These are phyloP conservation scores for Mastomys coucha DNA, from an alignment of 2,113 vertebrate genomes.

Conservation along the genomic window DNA sequence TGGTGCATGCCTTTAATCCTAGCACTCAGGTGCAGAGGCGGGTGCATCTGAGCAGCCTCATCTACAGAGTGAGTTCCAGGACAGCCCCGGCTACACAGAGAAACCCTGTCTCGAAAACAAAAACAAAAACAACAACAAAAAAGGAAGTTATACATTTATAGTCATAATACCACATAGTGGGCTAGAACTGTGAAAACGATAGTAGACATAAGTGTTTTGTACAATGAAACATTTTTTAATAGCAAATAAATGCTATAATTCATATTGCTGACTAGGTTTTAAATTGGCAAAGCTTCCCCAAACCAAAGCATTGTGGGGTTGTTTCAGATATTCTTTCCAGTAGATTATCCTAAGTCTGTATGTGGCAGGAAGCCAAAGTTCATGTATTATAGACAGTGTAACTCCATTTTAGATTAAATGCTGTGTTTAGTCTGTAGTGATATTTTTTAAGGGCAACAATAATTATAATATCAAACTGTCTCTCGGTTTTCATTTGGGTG, in stretches of 20 bases:
- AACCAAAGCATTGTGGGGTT: constrained; percentile 60
- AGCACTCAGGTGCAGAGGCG: not conserved
- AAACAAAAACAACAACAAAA: not conserved
- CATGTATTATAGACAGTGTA: constrained; percentile 23
- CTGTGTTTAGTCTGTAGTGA: constrained; percentile 51
- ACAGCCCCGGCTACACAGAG: not conserved
- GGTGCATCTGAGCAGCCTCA: not conserved
- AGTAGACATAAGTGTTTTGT: constrained; percentile 25
- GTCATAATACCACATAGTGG: not conserved
- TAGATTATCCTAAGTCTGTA: constrained; percentile 44
- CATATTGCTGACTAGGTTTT: constrained; percentile 67
- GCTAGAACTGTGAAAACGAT: constrained; percentile 8
- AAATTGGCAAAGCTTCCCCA: constrained; percentile 57
- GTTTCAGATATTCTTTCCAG: constrained; percentile 52
- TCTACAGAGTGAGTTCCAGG: not conserved
- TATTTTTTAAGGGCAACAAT: constrained; percentile 37
- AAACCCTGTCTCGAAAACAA: not conserved
- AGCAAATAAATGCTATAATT: constrained; percentile 12
- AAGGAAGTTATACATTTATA: constrained; percentile 16
- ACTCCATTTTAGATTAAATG: constrained; percentile 52
- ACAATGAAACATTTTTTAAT: constrained; percentile 41
- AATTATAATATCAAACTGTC: constrained; percentile 49
- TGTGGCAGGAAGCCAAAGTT: constrained; percentile 55
- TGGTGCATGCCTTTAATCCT: not conserved
- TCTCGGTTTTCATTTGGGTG: constrained; percentile 55